A percentile compares a stretch with the other conserved stretches of the same genome.
phyloP scores from a whole-genome alignment of 2,113 vertebrate genomes.

The Triplophysa dalaica region DNA sequence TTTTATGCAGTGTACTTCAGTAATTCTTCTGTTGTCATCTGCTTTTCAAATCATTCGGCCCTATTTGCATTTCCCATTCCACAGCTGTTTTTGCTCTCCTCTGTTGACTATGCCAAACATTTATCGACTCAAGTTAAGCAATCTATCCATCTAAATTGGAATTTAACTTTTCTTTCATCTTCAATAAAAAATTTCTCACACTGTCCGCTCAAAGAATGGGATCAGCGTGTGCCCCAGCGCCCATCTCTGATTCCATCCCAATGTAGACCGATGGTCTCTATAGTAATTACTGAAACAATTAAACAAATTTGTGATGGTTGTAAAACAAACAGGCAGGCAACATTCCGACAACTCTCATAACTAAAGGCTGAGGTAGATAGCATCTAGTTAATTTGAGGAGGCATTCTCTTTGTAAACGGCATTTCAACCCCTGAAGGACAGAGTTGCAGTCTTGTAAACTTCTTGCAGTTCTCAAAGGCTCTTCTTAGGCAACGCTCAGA shows the following conservation, averaged over 20 bases:
- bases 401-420: constrained; percentile 51
- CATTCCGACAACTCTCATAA: constrained; percentile 51
- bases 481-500: constrained; percentile 23
- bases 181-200: constrained; percentile 30
- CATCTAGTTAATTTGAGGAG: constrained; percentile 51
- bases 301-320: constrained; percentile 35
- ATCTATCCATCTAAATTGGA: constrained; percentile 7
- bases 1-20: no score
- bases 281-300: constrained; percentile 61
- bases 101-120: constrained; percentile 33
- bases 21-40: background rate
- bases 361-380: constrained; percentile 44
- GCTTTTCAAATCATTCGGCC: background rate
- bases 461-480: constrained; percentile 10
- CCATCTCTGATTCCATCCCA: constrained; percentile 53
- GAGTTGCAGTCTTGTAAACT: constrained; percentile 39
- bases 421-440: constrained; percentile 56
- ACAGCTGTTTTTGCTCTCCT: background rate
- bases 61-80: background rate
- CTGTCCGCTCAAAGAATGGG: constrained; percentile 38
- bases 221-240: constrained; percentile 44
- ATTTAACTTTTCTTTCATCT: constrained; percentile 35
- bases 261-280: constrained; percentile 55
- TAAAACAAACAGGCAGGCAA: constrained; percentile 56
- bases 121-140: constrained; percentile 7